A percentile compares a stretch with the other conserved stretches of the same genome.
phyloP scores from a whole-genome alignment of 2,797 vertebrate species.

The Vespertilio murinus region DNA sequence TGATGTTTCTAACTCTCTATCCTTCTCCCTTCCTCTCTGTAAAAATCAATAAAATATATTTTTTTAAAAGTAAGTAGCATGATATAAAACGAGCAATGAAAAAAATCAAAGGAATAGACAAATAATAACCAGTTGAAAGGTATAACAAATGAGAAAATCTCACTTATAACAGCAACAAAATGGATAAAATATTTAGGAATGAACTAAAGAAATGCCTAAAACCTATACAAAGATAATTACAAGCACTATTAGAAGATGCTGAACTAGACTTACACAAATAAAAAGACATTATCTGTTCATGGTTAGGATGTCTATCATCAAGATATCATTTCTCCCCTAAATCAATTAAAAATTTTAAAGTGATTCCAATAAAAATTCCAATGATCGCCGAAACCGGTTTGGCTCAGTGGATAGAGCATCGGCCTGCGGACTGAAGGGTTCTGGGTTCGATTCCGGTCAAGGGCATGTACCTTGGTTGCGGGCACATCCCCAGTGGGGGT shows the following conservation, averaged over 20 bases:
- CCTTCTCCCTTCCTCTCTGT: too few relatives aligned
- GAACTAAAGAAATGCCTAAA: background rate
- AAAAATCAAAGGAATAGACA: background rate
- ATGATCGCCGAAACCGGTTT: too few relatives aligned
- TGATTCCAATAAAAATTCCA: background rate
- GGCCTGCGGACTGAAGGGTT: too few relatives aligned
- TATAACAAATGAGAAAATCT: background rate
- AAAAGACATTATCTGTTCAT: background rate
- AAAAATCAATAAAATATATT: too few relatives aligned
- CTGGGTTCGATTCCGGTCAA: too few relatives aligned
- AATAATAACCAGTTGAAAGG: background rate
- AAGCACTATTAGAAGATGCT: background rate
- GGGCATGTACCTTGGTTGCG: too few relatives aligned
- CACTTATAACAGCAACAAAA: background rate
- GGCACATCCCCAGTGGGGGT: too few relatives aligned
- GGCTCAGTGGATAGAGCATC: too few relatives aligned
- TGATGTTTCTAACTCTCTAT: too few relatives aligned
- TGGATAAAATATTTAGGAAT: background rate
- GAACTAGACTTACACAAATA: background rate
- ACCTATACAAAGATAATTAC: background rate
- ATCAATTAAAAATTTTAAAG: background rate
- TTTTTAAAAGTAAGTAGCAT: background rate
- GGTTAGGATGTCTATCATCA: background rate
- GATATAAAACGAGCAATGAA: background rate
- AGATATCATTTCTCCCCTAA: background rate